Conservation (phyloP, 2,113 vertebrate species). For the Nothocercus julius region DNA sequence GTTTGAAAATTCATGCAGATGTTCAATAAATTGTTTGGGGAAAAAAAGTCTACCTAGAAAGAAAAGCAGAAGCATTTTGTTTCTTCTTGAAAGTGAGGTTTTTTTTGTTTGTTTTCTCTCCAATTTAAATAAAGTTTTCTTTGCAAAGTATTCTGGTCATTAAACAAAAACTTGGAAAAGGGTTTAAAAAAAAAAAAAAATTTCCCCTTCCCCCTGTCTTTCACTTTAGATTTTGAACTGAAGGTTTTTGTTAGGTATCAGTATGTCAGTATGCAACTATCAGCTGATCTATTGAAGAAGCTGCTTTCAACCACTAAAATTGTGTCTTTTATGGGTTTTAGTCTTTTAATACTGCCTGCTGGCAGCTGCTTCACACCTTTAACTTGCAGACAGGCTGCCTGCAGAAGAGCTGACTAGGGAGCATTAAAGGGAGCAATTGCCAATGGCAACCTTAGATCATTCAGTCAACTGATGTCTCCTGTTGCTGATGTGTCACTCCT, state of each 20-base stretch:
- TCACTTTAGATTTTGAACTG: background rate
- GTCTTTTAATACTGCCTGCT: background rate
- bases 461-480: background rate
- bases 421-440: background rate
- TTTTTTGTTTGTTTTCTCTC: background rate
- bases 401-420: background rate
- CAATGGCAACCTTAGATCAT: background rate
- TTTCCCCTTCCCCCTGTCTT: background rate
- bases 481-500: background rate
- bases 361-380: background rate
- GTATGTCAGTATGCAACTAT: too few relatives aligned
- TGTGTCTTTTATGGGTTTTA: background rate
- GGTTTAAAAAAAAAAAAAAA: background rate
- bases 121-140: background rate
- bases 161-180: background rate
- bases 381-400: background rate
- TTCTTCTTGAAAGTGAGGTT: background rate
- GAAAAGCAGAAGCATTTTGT: conserved; percentile 54
- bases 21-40: conserved; percentile 26
- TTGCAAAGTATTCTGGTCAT: background rate
- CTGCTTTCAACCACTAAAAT: background rate
- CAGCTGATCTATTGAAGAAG: background rate
- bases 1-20: conserved; percentile 52
- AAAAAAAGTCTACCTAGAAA: conserved; percentile 61
- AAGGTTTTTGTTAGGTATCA: too few relatives aligned